Evolutionary conservation across 2,113 vertebrate genomes (phyloP).

Genomic region (Turdus rufiventris): DNA sequence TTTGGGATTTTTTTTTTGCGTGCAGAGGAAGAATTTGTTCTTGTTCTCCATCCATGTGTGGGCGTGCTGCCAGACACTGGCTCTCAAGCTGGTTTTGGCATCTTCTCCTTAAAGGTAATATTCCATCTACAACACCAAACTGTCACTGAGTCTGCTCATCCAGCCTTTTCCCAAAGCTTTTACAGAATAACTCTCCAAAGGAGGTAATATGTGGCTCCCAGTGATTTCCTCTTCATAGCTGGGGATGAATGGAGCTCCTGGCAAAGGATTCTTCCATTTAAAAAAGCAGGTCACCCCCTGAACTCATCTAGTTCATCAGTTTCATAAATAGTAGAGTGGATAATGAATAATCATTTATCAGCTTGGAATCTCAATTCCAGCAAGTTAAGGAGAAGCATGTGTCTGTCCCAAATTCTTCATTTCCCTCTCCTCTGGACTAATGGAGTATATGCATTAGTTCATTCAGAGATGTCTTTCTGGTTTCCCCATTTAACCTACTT

Average conservation of each 20-base stretch:
- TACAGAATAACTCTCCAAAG: background rate
- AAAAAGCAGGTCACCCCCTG: background rate
- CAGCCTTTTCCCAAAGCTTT: background rate
- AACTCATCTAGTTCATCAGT: background rate
- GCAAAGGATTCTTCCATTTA: background rate
- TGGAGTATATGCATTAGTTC: background rate
- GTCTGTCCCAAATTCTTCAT: conserved; percentile 9
- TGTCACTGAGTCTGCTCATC: background rate
- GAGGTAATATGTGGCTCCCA: background rate
- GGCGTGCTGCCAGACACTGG: background rate
- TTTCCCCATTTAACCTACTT: conserved; percentile 58
- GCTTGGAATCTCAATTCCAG: background rate
- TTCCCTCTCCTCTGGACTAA: conserved; percentile 17
- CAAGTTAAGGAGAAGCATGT: background rate
- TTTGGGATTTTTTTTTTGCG: background rate
- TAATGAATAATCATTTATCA: background rate
- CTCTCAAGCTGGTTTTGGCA: background rate
- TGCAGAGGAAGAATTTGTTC: background rate
- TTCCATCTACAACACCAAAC: background rate
- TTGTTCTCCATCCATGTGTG: background rate
- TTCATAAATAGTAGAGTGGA: background rate
- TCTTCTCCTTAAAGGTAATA: background rate
- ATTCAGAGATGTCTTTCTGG: conserved; percentile 28
- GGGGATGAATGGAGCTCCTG: background rate
- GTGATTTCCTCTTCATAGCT: background rate